Evolutionary conservation across 2,888 invertebrate species (phyloP), one percentile per base, ranked within the genome.

Genomic region (Scaptomyza caliginosa): DNA sequence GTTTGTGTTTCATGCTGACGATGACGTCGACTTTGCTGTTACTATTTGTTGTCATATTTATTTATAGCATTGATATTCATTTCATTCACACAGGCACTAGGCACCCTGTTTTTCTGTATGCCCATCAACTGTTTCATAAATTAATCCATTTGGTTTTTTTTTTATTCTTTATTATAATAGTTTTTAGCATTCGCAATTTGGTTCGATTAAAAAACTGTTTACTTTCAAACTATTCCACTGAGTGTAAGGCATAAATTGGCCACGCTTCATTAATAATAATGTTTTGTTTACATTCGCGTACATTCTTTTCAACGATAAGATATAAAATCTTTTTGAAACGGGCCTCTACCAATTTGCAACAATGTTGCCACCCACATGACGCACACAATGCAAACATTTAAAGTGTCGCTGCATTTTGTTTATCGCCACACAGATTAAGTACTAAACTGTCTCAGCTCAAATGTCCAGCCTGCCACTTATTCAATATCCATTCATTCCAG

Each of bases 41-140:
- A 13, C 16, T 40, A 39, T 63, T 62, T 56, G 64, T 79, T 85
- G 85, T 85, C 82, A 81, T 82, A 67, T 58, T 67, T 85, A 81
- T 81, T 72, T 74, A 63, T 82, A 85, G 74, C 46, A 30, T 7
- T 48, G 32, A 59, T 45, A 63, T 48, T 75, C 59, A 73, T 40
- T 38, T 40, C n/a, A n/a, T n/a, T n/a, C n/a, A n/a, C n/a, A n/a
- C n/a, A 45, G 4, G 10, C 28, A 32, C 40, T 19, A 26, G 6
- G 13, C 32, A 54, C 40, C 48, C 48, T 56, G 48, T 38, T 34
- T 50, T n/a, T 7, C n/a, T n/a, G n/a, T n/a, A n/a, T 21, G 50
- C 48, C 54, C 54, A 51, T 67, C 67, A 52, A 50, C 19, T 59
- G 66, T 55, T 57, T 64, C 67, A 75, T 75, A 68, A 72, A 72